Percentiles rank a stretch among this genome's conserved stretches.
phyloP scores from a whole-genome alignment of 2,797 vertebrate genomes.

The Perdix hodgsoniae region DNA sequence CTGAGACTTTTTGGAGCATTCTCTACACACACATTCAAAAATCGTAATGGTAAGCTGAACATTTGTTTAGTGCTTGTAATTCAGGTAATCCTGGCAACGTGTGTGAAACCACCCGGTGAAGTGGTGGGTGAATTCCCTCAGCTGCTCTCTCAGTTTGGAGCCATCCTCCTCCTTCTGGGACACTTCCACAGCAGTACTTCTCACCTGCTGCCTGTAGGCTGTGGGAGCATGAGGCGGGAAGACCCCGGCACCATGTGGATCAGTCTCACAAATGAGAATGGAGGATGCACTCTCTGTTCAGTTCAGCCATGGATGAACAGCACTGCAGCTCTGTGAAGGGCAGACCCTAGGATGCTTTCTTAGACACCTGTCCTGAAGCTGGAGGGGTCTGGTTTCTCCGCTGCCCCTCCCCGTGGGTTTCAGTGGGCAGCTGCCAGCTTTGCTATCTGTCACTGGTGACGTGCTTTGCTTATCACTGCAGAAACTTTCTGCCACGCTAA shows the following conservation, averaged over 20 bases:
- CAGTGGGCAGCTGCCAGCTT: not conserved
- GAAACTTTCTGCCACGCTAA: not conserved
- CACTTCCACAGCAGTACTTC: not conserved
- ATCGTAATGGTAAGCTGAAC: not conserved
- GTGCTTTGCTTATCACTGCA: not conserved
- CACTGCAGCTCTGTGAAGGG: not conserved
- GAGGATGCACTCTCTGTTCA: not conserved
- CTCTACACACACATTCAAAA: not conserved
- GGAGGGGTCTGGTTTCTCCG: not conserved
- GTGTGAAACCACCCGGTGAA: not conserved
- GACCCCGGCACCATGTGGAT: not conserved
- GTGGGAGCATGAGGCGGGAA: not conserved
- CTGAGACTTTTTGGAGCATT: not conserved
- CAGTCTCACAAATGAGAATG: fast-evolving
- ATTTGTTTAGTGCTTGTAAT: not conserved
- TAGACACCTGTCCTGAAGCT: not conserved
- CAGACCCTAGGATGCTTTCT: not conserved
- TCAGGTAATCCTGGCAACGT: not conserved
- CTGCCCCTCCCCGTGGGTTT: not conserved
- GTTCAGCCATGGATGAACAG: fast-evolving
- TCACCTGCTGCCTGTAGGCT: not conserved
- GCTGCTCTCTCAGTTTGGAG: fast-evolving
- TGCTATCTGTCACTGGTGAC: not conserved
- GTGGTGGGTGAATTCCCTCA: not conserved
- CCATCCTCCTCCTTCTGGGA: not conserved